Evolutionary conservation across 1,140 invertebrate species (phyloP), one percentile per base, ranked within the genome.

Genomic region (Bombyx mandarina): DNA sequence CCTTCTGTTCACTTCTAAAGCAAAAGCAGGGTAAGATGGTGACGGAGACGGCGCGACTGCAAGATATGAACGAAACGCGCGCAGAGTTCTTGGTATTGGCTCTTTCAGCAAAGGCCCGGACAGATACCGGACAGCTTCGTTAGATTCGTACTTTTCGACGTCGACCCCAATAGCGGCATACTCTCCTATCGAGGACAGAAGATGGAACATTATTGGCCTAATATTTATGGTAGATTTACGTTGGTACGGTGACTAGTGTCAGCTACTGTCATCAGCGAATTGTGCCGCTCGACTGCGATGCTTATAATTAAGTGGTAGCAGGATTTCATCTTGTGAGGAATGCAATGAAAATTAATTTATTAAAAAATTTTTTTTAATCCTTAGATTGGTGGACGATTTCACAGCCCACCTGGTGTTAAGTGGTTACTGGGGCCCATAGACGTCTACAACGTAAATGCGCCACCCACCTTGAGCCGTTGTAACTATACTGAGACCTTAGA

Each of bases 141-240:
- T 89, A 4, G 90, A 82, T 66, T 96, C 94, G 81, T 96, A 97
- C 65, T 95, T 94, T 72, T 96, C 94, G 2, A 96, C 92, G 71
- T 98, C 95, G 5, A 99, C 93, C 9, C 96, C 97, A 22, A 98
- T 92, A 4, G 97, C 94, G 67, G 94, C 94, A 78, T 98, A 98
- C 77, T 97, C 93, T 0, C 95, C 95, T 93, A 85, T 56, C 47
- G 60, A 35, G 4, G 26, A 35, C 26, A 35, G 26, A 35, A 35
- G 26, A 35, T 35, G 26, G 26, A 35, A 35, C 26, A 3, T 35
- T 5, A 35, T 3, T 35, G 26, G 26, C 4, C 26, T 5, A 35
- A 35, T 35, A 35, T 35, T 35, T 35, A 35, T 35, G 26, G 26
- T 35, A 35, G 26, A 35, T 35, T 35, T 35, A 35, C 1, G 26